Evolutionary conservation across 1,140 invertebrate genomes (phyloP).

Genomic region (Sminthurinus signatus): DNA sequence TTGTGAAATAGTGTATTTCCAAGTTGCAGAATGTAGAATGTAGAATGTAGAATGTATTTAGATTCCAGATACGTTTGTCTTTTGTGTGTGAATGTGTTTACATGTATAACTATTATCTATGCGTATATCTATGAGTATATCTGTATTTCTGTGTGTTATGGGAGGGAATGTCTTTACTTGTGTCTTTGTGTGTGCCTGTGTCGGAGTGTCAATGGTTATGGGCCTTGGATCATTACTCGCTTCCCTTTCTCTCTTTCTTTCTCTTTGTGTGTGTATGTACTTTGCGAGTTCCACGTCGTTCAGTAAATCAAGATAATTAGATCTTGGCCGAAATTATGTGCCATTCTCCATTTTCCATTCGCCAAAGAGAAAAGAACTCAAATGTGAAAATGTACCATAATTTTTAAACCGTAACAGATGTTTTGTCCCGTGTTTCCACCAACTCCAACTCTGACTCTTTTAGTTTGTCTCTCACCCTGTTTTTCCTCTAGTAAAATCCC

Average conservation of each 20-base stretch:
- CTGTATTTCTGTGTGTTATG: too few relatives aligned
- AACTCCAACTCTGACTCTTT: too few relatives aligned
- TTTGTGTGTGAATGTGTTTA: background rate
- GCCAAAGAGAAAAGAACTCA: conserved; percentile 12
- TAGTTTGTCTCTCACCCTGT: too few relatives aligned
- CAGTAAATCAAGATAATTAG: conserved; percentile 29
- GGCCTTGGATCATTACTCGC: conserved; percentile 22
- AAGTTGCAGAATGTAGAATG: too few relatives aligned
- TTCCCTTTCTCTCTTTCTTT: too few relatives aligned
- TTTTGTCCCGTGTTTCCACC: too few relatives aligned
- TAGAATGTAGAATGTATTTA: too few relatives aligned
- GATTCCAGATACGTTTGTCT: too few relatives aligned
- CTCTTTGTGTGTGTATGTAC: background rate
- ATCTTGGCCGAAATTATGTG: conserved; percentile 22
- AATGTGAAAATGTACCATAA: conserved; percentile 23
- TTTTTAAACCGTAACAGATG: conserved; percentile 22
- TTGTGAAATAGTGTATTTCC: too few relatives aligned
- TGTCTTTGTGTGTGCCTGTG: background rate
- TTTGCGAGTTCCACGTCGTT: background rate
- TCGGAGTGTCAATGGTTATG: conserved; percentile 26
- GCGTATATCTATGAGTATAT: background rate
- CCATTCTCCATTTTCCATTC: conserved; percentile 25
- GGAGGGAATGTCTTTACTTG: background rate
- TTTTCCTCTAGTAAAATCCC: too few relatives aligned
- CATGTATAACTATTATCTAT: background rate